These are phyloP conservation scores for Petrolisthes cinctipes DNA, from an alignment of 2,888 invertebrate species.

Conservation along the genomic window DNA sequence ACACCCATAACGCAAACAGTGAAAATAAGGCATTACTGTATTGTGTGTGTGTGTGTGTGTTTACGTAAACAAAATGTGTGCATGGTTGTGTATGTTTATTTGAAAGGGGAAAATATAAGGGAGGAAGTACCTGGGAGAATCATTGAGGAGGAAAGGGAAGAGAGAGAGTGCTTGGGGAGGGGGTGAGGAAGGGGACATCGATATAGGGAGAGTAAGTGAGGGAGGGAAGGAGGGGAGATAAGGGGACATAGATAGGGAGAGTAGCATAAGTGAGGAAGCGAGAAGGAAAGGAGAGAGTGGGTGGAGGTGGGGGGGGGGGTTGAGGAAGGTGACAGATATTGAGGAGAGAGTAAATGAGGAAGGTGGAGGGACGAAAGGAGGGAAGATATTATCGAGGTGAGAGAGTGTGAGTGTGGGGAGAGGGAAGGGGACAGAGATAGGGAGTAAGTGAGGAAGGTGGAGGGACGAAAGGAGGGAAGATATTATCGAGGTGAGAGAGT, in stretches of 20 bases:
- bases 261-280: neutral
- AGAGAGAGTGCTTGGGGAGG: neutral
- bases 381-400: neutral
- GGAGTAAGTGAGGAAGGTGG: neutral
- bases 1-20: no score
- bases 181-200: neutral
- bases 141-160: neutral
- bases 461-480: neutral
- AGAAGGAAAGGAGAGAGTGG: neutral
- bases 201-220: neutral
- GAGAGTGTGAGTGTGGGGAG: neutral
- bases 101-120: neutral
- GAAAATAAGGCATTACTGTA: no score
- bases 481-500: neutral
- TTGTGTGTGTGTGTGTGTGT: no score
- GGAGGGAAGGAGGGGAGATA: neutral
- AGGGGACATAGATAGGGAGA: neutral
- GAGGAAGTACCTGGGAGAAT: neutral
- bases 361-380: constrained; percentile 6
- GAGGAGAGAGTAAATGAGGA: constrained; percentile 9
- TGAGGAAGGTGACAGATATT: neutral
- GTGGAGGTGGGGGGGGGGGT: neutral
- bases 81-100: no score
- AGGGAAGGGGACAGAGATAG: neutral
- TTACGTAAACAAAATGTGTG: no score